Evolutionary conservation across 2,113 vertebrate genomes (phyloP).

Genomic region (Leptobrachium ailaonicum): DNA sequence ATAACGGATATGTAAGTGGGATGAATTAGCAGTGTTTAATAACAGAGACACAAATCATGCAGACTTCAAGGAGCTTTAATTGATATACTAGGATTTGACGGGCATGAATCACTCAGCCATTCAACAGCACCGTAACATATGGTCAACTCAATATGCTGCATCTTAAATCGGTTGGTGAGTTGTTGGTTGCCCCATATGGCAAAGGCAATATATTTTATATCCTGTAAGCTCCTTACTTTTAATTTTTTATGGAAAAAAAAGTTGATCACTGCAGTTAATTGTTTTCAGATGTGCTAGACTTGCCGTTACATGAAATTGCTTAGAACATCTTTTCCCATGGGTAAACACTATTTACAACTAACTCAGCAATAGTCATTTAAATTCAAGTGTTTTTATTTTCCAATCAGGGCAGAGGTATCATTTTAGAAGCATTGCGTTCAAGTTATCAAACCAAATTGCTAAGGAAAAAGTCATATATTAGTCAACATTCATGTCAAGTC

Average conservation of each 20-base stretch:
- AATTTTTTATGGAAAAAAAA: conserved; percentile 5
- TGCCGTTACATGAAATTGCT: too few relatives aligned
- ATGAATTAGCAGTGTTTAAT: conserved; percentile 97
- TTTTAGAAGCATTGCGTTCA: too few relatives aligned
- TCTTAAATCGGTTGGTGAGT: conserved; percentile 83
- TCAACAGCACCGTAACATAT: conserved; percentile 84
- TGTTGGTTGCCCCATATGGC: conserved; percentile 83
- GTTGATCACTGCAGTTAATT: conserved; percentile 8
- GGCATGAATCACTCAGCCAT: conserved; percentile 89
- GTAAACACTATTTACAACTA: too few relatives aligned
- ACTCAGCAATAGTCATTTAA: too few relatives aligned
- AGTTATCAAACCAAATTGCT: too few relatives aligned
- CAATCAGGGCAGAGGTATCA: too few relatives aligned
- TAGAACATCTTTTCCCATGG: too few relatives aligned
- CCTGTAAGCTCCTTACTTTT: conserved; percentile 54
- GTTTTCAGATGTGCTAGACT: too few relatives aligned
- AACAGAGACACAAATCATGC: conserved; percentile 94
- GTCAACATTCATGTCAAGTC: too few relatives aligned
- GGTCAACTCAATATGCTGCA: conserved; percentile 86
- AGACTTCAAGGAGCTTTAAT: conserved; percentile 92
- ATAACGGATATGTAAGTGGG: conserved; percentile 93
- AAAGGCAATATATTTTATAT: conserved; percentile 75
- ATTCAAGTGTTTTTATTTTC: too few relatives aligned
- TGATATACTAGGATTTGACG: conserved; percentile 92
- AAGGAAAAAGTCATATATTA: too few relatives aligned